phyloP scores from a whole-genome alignment of 2,113 vertebrate genomes.

The Podarcis cretensis region DNA sequence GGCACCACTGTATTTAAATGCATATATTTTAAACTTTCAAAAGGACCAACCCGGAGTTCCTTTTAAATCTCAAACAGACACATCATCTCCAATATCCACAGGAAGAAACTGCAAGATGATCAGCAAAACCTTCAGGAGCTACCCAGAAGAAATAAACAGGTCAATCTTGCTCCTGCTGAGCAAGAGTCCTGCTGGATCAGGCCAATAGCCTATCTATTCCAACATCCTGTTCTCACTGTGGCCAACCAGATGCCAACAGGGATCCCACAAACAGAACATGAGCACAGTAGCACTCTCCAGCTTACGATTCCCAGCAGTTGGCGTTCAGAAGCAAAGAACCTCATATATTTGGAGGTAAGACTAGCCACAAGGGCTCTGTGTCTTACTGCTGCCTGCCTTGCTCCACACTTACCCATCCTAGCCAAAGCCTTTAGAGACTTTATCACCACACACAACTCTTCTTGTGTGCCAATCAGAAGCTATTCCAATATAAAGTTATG shows the following conservation, averaged over 20 bases:
- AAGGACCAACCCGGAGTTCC: constrained; percentile 24
- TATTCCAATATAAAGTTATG: background rate
- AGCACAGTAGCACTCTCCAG: background rate
- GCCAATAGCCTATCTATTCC: background rate
- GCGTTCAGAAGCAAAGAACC: background rate
- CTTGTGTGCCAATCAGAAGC: background rate
- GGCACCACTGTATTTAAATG: too few species aligned
- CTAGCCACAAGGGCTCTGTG: too few species aligned
- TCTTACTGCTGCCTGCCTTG: background rate
- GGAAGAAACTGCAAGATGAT: background rate
- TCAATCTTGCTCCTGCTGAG: background rate
- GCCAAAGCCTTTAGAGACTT: background rate
- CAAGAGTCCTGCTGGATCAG: background rate
- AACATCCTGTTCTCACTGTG: background rate
- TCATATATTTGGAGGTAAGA: too few species aligned
- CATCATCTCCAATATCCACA: background rate
- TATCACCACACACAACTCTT: background rate
- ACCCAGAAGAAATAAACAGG: background rate
- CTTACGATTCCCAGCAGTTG: background rate
- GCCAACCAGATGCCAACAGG: background rate
- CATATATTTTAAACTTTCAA: constrained; percentile 31
- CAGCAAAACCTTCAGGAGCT: background rate
- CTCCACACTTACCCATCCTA: background rate
- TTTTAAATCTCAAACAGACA: background rate
- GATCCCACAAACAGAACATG: background rate